A percentile compares a stretch with the other conserved stretches of the same genome.
These are phyloP conservation scores for Polyploca ridens DNA, from an alignment of 2,888 invertebrate species.

Conservation along the genomic window DNA sequence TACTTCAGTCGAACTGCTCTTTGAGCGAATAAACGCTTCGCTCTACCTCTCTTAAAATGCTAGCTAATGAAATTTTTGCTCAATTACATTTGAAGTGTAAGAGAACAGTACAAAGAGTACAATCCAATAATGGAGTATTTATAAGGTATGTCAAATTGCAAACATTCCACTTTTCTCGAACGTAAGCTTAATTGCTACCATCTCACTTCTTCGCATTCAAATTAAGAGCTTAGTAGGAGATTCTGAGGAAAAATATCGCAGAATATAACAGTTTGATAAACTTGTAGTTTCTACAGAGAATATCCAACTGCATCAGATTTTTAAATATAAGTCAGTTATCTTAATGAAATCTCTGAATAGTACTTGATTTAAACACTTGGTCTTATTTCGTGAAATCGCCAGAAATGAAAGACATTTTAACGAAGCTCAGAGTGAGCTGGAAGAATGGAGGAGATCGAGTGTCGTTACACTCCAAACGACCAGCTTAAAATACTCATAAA, in stretches of 20 bases:
- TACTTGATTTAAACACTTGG: not conserved
- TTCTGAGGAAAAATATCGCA: not conserved
- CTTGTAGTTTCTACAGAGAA: not conserved
- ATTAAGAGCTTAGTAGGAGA: not conserved
- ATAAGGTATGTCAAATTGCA: no score
- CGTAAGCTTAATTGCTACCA: not conserved
- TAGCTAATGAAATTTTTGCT: no score
- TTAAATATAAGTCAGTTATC: not conserved
- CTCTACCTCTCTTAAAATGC: no score
- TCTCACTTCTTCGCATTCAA: not conserved
- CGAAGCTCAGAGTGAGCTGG: not conserved
- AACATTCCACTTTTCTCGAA: no score
- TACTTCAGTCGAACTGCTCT: no score
- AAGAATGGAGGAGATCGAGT: conserved; percentile 23
- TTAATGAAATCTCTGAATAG: not conserved
- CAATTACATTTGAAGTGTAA: no score
- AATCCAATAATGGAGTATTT: no score
- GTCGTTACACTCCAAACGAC: conserved; percentile 33
- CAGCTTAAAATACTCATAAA: conserved; percentile 30
- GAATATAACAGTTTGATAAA: not conserved
- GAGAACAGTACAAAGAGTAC: no score
- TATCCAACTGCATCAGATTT: not conserved
- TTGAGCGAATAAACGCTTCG: no score
- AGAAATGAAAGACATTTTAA: conserved; percentile 7
- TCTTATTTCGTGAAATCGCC: not conserved